phyloP scores from a whole-genome alignment of 92 coral and sea anemone genomes.

The Paragorgia papillata region DNA sequence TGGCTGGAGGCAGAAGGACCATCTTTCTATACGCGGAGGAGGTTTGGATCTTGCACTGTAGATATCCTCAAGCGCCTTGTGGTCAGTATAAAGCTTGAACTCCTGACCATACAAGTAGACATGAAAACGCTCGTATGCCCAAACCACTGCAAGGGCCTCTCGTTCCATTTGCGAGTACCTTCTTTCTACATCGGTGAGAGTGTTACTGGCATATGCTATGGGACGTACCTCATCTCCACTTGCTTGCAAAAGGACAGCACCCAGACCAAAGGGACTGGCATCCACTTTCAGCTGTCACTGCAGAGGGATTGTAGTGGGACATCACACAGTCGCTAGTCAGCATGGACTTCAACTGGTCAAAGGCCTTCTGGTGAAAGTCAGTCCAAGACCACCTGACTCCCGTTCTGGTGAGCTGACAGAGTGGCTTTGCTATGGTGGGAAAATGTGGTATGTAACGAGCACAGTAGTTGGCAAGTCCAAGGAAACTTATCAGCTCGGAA shows the following conservation, averaged over 20 bases:
- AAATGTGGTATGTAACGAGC: slow-evolving; percentile 40
- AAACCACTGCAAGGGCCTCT: slow-evolving; percentile 2
- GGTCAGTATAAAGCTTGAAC: background rate
- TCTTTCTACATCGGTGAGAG: slow-evolving; percentile 29
- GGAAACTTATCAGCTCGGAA: background rate
- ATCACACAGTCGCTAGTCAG: slow-evolving; percentile 5
- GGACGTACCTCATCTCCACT: too few species aligned
- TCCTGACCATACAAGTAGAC: background rate
- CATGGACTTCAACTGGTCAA: slow-evolving; percentile 13
- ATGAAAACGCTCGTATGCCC: slow-evolving; percentile 13
- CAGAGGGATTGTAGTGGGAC: too few species aligned
- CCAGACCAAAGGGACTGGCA: slow-evolving; percentile 45
- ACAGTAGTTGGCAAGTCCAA: slow-evolving; percentile 30
- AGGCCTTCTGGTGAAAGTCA: too few species aligned
- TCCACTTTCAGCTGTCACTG: slow-evolving; percentile 23
- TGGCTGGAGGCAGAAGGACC: slow-evolving; percentile 46
- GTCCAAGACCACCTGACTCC: slow-evolving; percentile 40
- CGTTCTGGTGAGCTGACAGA: slow-evolving; percentile 35
- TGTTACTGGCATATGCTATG: slow-evolving; percentile 15
- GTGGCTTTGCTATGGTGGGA: slow-evolving; percentile 48
- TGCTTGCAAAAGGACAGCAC: slow-evolving; percentile 22
- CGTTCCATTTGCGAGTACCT: slow-evolving; percentile 31
- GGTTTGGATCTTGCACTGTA: too few species aligned
- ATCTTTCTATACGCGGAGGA: slow-evolving; percentile 29
- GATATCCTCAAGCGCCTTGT: slow-evolving; percentile 29